Conservation (phyloP, 2,113 vertebrate species). For the Typhlomys cinereus region DNA sequence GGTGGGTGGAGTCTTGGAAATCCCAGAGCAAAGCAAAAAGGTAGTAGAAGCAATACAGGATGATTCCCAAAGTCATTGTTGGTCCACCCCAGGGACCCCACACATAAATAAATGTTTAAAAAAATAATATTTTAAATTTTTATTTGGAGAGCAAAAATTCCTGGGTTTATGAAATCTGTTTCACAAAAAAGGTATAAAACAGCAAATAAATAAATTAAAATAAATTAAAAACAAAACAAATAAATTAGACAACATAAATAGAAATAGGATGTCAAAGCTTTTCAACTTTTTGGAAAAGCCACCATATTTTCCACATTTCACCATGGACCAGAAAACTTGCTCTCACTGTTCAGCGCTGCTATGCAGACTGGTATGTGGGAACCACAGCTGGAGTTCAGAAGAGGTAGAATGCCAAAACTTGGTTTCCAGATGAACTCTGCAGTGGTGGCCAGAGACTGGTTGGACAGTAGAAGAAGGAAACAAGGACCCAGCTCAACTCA, state of each 20-base stretch:
- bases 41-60: too few species aligned
- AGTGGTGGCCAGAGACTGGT: neutral
- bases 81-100: too few species aligned
- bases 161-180: constrained; percentile 22
- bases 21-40: too few species aligned
- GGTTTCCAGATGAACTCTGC: neutral
- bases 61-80: too few species aligned
- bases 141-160: neutral
- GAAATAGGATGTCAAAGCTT: neutral
- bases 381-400: neutral
- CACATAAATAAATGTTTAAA: too few species aligned
- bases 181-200: neutral
- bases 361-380: neutral
- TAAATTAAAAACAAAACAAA: too few species aligned
- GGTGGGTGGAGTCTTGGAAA: too few species aligned
- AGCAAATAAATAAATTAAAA: too few species aligned
- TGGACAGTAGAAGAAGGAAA: neutral
- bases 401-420: neutral
- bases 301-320: neutral
- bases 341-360: neutral
- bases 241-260: too few species aligned
- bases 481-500: neutral
- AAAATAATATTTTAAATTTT: too few species aligned
- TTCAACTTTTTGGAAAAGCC: neutral
- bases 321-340: neutral